Evolutionary conservation across 2,113 vertebrate species (phyloP), one percentile per base, ranked within the genome.

Genomic region (Cryptomyrus ogoouensis): DNA sequence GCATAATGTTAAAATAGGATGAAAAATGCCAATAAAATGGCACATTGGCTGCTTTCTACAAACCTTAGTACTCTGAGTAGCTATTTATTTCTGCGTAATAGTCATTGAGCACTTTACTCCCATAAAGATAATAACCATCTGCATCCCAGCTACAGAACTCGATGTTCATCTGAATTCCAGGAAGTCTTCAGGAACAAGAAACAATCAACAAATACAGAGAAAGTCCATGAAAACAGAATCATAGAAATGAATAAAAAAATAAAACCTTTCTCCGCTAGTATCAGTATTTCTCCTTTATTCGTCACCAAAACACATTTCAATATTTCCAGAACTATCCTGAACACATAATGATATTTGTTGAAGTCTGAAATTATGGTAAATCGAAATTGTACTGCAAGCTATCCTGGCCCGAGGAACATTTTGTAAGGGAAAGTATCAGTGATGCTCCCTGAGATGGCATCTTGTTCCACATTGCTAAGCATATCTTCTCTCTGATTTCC

Each of bases 141-240:
- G n/a, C 80, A 17, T 46, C 39, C 89, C 52, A 46, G 24, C 89
- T 39, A 46, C 52, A 66, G 87, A 87, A 86, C 13, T 47, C 24
- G 66, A 89, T 92, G 91, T 92, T 87, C 77, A 90, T 90, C 44
- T 49, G 39, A 87, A 89, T 91, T 92, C 83, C 53, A 88, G 52
- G 50, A 88, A 85, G 87, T 84, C 44, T 84, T n/a, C 21, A 77
- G 66, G 19, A 70, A 88, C 49, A 27, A 39, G 83, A 90, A 91
- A 83, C 53, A 88, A 88, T 92, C 90, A 92, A 90, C 90, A 90
- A 85, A 77, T 88, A 88, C 70, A 49, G 46, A 86, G 88, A 74
- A 91, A 80, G 52, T 87, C 35, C 13, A 35, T 8, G 88, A 27
- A 88, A 91, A 88, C 89, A 58, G 89, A 89, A 89, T 58, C 88